phyloP scores from a whole-genome alignment of 2,113 vertebrate species.

The Chaenogobius annularis region DNA sequence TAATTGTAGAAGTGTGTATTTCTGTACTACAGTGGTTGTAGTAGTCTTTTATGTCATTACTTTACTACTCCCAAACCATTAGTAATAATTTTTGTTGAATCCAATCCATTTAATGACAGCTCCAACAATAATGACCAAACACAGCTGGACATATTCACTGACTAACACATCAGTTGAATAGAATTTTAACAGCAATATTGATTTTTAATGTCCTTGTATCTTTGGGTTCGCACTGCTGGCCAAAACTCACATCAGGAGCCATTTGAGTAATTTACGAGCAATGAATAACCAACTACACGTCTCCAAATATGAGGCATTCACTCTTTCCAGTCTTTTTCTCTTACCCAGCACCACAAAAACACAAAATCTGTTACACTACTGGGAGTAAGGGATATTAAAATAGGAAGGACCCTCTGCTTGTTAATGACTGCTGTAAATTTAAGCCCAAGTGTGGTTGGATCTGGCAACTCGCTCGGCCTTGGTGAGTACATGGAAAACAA shows the following conservation, averaged over 20 bases:
- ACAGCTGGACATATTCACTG: background rate
- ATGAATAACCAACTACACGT: constrained; percentile 1
- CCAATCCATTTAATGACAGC: background rate
- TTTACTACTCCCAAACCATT: background rate
- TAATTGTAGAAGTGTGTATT: background rate
- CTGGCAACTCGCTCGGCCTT: constrained; percentile 34
- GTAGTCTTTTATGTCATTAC: background rate
- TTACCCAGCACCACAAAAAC: constrained; percentile 23
- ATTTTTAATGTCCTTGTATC: constrained; percentile 5
- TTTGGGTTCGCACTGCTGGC: background rate
- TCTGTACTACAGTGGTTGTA: background rate
- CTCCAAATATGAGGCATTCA: constrained; percentile 5
- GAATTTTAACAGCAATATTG: constrained; percentile 1
- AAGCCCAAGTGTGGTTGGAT: constrained; percentile 34
- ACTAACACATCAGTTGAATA: background rate
- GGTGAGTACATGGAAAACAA: constrained; percentile 62
- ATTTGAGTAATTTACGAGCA: constrained; percentile 6
- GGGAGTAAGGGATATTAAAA: constrained; percentile 42
- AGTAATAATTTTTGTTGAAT: background rate
- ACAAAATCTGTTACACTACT: constrained; percentile 14
- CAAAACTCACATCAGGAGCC: background rate
- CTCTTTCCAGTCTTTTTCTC: background rate
- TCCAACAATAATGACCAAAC: constrained; percentile 6
- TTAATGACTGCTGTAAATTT: constrained; percentile 43
- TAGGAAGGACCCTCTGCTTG: constrained; percentile 28